Conservation (phyloP, 2,113 vertebrate genomes). For the Microtus ochrogaster region DNA sequence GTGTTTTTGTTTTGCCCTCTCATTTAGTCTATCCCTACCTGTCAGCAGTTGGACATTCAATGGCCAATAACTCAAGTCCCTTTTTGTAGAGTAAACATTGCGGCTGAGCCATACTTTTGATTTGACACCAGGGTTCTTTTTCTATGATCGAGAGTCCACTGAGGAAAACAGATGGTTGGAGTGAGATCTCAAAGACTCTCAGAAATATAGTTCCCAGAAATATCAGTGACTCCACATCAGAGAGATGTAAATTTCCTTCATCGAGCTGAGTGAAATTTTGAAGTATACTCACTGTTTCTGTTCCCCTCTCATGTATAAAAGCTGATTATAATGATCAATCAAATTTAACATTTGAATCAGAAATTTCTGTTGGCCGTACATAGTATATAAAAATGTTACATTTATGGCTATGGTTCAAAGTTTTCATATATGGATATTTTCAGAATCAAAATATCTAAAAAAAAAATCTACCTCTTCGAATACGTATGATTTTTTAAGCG, state of each 20-base stretch:
- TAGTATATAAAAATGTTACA: background rate
- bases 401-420: background rate
- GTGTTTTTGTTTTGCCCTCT: background rate
- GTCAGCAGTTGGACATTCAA: background rate
- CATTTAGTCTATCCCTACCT: too few relatives aligned
- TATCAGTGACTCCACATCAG: background rate
- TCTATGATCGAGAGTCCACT: background rate
- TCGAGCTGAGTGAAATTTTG: background rate
- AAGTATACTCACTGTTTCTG: background rate
- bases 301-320: background rate
- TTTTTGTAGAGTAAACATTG: background rate
- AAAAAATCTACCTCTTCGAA: background rate
- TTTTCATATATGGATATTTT: background rate
- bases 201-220: background rate
- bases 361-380: background rate
- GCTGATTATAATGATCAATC: background rate
- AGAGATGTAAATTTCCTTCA: background rate
- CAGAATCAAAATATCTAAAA: background rate
- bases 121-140: background rate
- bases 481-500: background rate
- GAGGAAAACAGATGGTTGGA: background rate
- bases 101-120: background rate
- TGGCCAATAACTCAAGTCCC: background rate
- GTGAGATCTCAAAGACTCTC: background rate
- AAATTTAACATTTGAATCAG: background rate